Evolutionary conservation across 2,797 vertebrate genomes (phyloP), one percentile per base, ranked within the genome.

Genomic region (Chaetodon trifasciatus): DNA sequence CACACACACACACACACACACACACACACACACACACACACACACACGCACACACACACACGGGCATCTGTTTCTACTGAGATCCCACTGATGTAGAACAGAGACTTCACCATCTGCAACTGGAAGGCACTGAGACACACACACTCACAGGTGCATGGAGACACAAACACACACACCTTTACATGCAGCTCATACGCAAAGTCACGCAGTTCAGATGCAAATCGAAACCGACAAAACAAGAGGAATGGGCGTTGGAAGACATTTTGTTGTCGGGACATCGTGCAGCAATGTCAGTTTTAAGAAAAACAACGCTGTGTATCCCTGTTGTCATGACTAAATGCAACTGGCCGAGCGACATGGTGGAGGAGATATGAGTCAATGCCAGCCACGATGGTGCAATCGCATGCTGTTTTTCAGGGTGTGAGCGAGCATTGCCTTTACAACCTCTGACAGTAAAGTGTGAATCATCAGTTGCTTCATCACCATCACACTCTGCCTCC

Each of bases 391-490:
- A 53, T 44, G 53, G 50, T 78, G 64, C 81, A 79, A 76, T 76
- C 62, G 28, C 84, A 70, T 16, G 47, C 71, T 82, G 76, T 85
- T 90, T 86, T 83, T 85, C 60, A 23, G 62, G 44, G 13, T 83
- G 81, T 89, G 91, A 93, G 84, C 35, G 82, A 86, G 78, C 4
- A 12, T 87, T 92, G 62, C 63, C 86, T 89, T 90, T 70, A 91
- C 88, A 91, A 77, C 78, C 79, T 91, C 56, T 94, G 92, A 93
- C 93, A 93, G 91, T 92, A 92, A 93, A 91, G 84, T 81, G 86
- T 94, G 94, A 95, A 88, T 95, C 92, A 94, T 93, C 87, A 66
- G 86, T 72, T 74, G 81, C 92, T 93, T 91, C 89, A 92, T 88
- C 87, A 86, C 87, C 89, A 87, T 88, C 87, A 81, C 81, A 79